Conservation (phyloP, 2,113 vertebrate genomes). For the Proterorhinus semilunaris region DNA sequence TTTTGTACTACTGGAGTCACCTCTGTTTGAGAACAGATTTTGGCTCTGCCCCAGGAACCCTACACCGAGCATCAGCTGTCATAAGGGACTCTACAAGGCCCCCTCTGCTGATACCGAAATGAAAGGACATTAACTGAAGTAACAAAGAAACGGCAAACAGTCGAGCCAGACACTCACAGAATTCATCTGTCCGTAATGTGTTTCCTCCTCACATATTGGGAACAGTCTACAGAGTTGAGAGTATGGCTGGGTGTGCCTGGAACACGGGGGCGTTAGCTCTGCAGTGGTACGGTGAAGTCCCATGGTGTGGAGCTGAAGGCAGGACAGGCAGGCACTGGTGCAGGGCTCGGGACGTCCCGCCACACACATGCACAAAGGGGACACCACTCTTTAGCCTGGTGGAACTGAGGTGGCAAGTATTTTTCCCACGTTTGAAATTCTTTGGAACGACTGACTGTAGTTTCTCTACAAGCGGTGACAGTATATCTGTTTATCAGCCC, state of each 20-base stretch:
- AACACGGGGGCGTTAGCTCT: slow-evolving; percentile 57
- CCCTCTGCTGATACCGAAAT: slow-evolving; percentile 57
- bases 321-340: slow-evolving; percentile 77
- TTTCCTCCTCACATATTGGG: slow-evolving; percentile 21
- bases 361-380: slow-evolving; percentile 39
- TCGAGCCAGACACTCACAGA: slow-evolving; percentile 15
- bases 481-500: slow-evolving; percentile 4
- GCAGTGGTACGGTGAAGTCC: slow-evolving; percentile 58
- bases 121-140: slow-evolving; percentile 22
- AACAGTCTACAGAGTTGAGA: slow-evolving; percentile 56
- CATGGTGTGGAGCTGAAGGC: slow-evolving; percentile 74
- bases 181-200: not conserved
- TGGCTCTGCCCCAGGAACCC: slow-evolving; percentile 10
- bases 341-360: slow-evolving; percentile 65
- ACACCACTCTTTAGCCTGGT: slow-evolving; percentile 12
- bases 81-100: slow-evolving; percentile 45
- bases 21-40: slow-evolving; percentile 4
- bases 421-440: slow-evolving; percentile 15
- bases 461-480: slow-evolving; percentile 25
- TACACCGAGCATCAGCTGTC: slow-evolving; percentile 42
- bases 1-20: not conserved
- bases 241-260: slow-evolving; percentile 59
- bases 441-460: slow-evolving; percentile 8
- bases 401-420: slow-evolving; percentile 15
- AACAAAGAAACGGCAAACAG: slow-evolving; percentile 10